Conservation (phyloP, 2,797 vertebrate species). For the Phoeniculus purpureus region DNA sequence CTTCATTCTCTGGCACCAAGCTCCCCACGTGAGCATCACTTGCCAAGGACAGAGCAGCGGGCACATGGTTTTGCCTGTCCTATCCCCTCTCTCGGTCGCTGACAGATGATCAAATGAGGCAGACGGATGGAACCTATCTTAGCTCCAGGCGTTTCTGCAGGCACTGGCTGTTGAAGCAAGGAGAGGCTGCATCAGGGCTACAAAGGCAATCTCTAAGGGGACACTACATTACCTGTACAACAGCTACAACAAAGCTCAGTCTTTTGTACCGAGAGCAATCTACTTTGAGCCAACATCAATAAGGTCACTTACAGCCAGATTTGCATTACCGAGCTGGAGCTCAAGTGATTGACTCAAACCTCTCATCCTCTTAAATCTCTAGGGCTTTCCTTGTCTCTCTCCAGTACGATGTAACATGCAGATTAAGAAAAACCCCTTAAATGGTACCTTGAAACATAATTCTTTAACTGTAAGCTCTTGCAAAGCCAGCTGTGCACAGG, state of each 20-base stretch:
- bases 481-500: neutral
- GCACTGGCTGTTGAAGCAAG: slow-evolving; percentile 49
- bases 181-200: slow-evolving; percentile 28
- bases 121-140: slow-evolving; percentile 4
- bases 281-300: slow-evolving; percentile 74
- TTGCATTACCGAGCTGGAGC: slow-evolving; percentile 67
- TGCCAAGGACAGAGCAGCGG: slow-evolving; percentile 16
- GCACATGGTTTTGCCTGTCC: neutral
- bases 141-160: slow-evolving; percentile 59
- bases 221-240: slow-evolving; percentile 46
- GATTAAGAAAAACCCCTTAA: slow-evolving; percentile 25
- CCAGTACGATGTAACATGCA: slow-evolving; percentile 33
- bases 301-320: slow-evolving; percentile 72
- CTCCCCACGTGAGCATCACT: neutral
- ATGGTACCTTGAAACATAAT: neutral
- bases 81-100: neutral
- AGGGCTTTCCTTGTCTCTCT: slow-evolving; percentile 43
- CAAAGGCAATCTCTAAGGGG: slow-evolving; percentile 45
- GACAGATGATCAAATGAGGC: slow-evolving; percentile 52
- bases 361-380: slow-evolving; percentile 69
- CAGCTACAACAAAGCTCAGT: slow-evolving; percentile 65
- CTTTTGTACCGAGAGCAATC: slow-evolving; percentile 58
- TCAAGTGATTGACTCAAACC: slow-evolving; percentile 70
- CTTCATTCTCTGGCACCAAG: neutral
- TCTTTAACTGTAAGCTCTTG: slow-evolving; percentile 12